Evolutionary conservation across 2,797 vertebrate genomes (phyloP).

Genomic region (Xenops minutus): DNA sequence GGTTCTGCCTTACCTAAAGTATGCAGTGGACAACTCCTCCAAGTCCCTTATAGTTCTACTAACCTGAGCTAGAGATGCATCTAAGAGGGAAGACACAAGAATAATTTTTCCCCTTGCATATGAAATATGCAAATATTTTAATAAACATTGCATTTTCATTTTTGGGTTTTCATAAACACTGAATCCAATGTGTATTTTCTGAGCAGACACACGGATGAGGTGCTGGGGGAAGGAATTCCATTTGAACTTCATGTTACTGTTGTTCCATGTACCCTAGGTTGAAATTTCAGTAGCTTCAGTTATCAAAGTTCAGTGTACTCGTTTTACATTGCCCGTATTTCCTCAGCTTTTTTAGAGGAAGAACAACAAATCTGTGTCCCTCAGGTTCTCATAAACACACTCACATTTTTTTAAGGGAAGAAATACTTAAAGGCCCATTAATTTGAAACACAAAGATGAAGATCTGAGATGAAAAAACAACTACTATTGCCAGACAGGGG

Average conservation of each 20-base stretch:
- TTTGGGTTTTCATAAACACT: not conserved
- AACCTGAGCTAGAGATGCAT: not conserved
- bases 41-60: not conserved
- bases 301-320: not conserved
- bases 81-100: not conserved
- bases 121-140: not conserved
- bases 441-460: not conserved
- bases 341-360: not conserved
- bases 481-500: not conserved
- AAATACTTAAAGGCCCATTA: not conserved
- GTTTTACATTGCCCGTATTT: fast-evolving
- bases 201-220: not conserved
- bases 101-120: not conserved
- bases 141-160: not conserved
- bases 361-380: not conserved
- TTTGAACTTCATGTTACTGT: not conserved
- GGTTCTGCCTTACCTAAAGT: not conserved
- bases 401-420: not conserved
- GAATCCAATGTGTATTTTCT: not conserved
- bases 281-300: not conserved
- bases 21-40: not conserved
- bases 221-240: not conserved
- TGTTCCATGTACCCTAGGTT: not conserved
- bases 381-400: not conserved
- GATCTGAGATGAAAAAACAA: not conserved